These are phyloP conservation scores for Euura lappo DNA, from an alignment of 1,140 invertebrate species.

Conservation along the genomic window DNA sequence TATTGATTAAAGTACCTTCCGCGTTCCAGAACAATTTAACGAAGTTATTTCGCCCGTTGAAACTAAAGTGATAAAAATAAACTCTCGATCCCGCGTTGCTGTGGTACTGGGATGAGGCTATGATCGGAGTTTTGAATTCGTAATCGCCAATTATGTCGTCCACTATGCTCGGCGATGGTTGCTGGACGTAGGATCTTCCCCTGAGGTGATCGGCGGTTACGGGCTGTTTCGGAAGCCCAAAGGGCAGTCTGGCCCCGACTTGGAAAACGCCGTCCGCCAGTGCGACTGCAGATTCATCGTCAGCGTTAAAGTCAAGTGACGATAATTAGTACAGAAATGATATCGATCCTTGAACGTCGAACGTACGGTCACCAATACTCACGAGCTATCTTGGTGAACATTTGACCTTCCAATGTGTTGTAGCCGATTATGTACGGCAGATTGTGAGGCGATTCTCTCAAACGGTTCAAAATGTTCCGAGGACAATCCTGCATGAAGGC, in stretches of 20 bases:
- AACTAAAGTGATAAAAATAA: slow-evolving; percentile 11
- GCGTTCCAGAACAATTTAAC: slow-evolving; percentile 3
- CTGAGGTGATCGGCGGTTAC: not conserved
- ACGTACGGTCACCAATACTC: too few relatives aligned
- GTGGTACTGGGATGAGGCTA: not conserved
- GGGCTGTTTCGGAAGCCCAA: not conserved
- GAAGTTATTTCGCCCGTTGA: slow-evolving; percentile 10
- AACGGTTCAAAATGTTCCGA: not conserved
- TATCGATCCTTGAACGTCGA: not conserved
- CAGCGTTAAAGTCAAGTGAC: not conserved
- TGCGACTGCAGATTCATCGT: not conserved
- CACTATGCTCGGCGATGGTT: not conserved
- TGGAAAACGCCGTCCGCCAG: not conserved
- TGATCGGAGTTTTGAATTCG: slow-evolving; percentile 12
- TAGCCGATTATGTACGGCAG: slow-evolving; percentile 3
- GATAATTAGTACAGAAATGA: not conserved
- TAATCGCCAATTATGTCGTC: slow-evolving; percentile 1
- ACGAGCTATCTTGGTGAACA: slow-evolving; percentile 2
- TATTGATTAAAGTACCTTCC: not conserved
- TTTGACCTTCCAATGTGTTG: slow-evolving; percentile 7
- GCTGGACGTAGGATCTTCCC: not conserved
- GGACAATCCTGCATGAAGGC: not conserved
- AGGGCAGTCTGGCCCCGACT: not conserved
- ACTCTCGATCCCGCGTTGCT: not conserved
- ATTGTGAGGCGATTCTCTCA: not conserved